Percentiles rank a stretch among this genome's conserved stretches.
These are phyloP conservation scores for Philypnodon macrostomus DNA, from an alignment of 2,797 vertebrate species.

Conservation along the genomic window DNA sequence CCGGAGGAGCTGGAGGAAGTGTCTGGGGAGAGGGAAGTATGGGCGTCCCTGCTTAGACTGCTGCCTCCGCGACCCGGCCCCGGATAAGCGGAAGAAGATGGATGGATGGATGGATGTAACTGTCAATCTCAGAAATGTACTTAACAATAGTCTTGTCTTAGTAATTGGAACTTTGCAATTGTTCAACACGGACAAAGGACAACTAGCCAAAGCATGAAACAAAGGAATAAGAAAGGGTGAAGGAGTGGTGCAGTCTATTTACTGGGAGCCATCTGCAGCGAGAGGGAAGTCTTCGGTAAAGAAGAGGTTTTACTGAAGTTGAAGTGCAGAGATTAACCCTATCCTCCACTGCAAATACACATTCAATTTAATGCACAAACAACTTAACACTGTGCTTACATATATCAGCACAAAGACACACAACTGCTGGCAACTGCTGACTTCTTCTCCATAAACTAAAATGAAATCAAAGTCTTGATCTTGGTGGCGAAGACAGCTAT, in stretches of 20 bases:
- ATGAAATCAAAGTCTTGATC: too few relatives aligned
- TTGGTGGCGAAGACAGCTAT: too few relatives aligned
- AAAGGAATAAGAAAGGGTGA: conserved; percentile 6
- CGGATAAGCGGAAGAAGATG: too few relatives aligned
- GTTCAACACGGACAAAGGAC: conserved; percentile 35
- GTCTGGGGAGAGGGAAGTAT: too few relatives aligned
- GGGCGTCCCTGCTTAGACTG: too few relatives aligned
- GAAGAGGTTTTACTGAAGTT: conserved; percentile 59
- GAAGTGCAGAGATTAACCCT: conserved; percentile 53
- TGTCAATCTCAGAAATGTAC: too few relatives aligned
- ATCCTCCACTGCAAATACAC: conserved; percentile 47
- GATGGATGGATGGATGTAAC: too few relatives aligned
- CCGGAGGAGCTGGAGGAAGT: too few relatives aligned
- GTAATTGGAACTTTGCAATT: too few relatives aligned
- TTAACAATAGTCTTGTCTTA: too few relatives aligned
- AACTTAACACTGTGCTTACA: conserved; percentile 18
- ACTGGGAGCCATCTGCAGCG: conserved; percentile 55
- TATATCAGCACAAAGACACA: conserved; percentile 2
- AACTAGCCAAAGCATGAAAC: conserved; percentile 27
- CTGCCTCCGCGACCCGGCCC: too few relatives aligned
- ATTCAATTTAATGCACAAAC: conserved; percentile 30
- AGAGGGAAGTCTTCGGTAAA: conserved; percentile 40
- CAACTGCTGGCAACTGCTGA: conserved; percentile 38
- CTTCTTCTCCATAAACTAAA: conserved; percentile 7
- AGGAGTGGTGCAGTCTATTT: conserved; percentile 36